Base-by-base conservation (phyloP, 2,113 vertebrate species). In the Pipa parva region DNA sequence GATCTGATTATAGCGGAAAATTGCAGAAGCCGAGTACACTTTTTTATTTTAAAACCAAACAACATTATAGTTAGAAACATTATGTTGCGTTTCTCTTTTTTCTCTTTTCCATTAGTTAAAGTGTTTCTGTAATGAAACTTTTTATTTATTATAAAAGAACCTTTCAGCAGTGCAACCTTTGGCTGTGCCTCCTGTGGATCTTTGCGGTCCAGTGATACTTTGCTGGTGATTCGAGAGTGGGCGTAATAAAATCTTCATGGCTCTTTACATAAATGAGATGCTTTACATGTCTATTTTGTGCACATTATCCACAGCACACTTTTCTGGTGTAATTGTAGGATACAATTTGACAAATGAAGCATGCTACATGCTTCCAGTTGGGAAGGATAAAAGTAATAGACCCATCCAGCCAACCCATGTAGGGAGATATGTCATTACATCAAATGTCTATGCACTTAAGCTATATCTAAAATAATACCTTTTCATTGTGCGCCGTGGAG, bases 371-470 rank as follows among this genome's bases (percentile, higher is more conserved):
- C 18, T 46, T 18, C 17, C 18, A 33, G 31, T 12, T 33, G 45
- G 17, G 4, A 48, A 20, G 11, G 45, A 20, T 48, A 5, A 10
- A 48, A 18, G 20, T 20, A 20, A 48, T 20, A 48, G 45, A 20
- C 18, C 18, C 45, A 6, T 48, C n/a, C 17, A 48, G 45, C 20
- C 5, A 49, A 24, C 18, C 18, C 7, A 20, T 3, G 22, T 24
- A 22, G 46, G 46, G 21, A 11, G 46, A 49, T 49, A 49, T 21
- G 46, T 24, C 18, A 49, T 49, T 49, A 24, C 46, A 8, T 49
- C 18, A 49, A 49, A 49, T 49, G 46, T 49, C 18, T 42, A 17
- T 42, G 39, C 39, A 42, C 39, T 42, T 42, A 42, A 42, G 39
- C 39, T 42, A 42, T 42, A 42, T 42, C 39, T 42, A 4, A 15